Conservation (phyloP, 2,888 invertebrate genomes). For the Amphipyra tragopoginis region DNA sequence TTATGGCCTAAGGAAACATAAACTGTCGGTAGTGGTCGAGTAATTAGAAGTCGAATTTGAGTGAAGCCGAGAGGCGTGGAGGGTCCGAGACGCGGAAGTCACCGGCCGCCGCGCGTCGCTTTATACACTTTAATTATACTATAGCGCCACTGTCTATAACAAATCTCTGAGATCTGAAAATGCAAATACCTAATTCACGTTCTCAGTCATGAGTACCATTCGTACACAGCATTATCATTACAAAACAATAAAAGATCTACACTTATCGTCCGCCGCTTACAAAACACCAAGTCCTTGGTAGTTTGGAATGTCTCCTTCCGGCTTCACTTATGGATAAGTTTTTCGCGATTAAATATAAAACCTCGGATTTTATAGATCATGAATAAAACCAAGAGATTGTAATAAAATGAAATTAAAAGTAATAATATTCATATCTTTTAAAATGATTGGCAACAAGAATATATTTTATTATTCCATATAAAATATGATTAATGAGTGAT, state of each 20-base stretch:
- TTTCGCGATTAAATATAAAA: conserved; percentile 47
- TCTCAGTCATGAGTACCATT: conserved; percentile 11
- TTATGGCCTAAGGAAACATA: conserved; percentile 86
- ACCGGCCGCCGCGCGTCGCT: conserved; percentile 48
- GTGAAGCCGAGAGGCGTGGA: conserved; percentile 70
- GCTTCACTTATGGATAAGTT: conserved; percentile 42
- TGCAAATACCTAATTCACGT: conserved; percentile 34
- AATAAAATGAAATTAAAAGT: conserved; percentile 30
- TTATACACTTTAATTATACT: conserved; percentile 25
- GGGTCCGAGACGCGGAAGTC: conserved; percentile 71
- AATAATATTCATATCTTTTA: conserved; percentile 17
- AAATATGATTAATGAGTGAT: conserved; percentile 45
- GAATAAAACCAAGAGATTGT: conserved; percentile 32
- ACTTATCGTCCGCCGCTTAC: conserved; percentile 44
- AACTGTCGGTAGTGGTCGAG: conserved; percentile 79
- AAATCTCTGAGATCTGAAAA: conserved; percentile 20
- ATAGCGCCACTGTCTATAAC: conserved; percentile 31
- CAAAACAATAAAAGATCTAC: conserved; percentile 59
- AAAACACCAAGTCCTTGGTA: conserved; percentile 48
- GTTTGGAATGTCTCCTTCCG: conserved; percentile 55
- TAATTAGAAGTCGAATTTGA: conserved; percentile 85
- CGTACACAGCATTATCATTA: conserved; percentile 48
- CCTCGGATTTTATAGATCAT: conserved; percentile 41
- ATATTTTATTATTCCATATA: conserved; percentile 25
- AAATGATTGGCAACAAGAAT: conserved; percentile 21